These are phyloP conservation scores for Zoanthus sansibaricus DNA, from an alignment of 92 coral and sea anemone genomes.

Conservation along the genomic window DNA sequence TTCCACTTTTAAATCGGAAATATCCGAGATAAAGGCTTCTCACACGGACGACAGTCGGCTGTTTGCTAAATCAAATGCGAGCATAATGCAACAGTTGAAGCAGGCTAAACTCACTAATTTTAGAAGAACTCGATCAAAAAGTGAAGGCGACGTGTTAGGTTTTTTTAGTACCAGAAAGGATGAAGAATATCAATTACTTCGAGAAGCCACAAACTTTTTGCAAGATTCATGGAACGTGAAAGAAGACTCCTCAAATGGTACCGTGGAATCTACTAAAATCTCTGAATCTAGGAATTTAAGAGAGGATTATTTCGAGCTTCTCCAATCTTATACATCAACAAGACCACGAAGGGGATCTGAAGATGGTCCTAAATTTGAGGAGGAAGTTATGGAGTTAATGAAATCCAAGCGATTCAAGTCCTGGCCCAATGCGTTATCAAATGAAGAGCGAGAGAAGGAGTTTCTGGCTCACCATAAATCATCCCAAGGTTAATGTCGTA, in stretches of 20 bases:
- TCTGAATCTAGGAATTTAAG: background rate
- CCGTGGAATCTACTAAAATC: background rate
- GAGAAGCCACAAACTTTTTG: background rate
- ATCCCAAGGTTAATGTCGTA: conserved; percentile 4
- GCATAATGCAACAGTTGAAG: background rate
- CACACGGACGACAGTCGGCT: background rate
- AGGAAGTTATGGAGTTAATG: background rate
- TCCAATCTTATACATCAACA: background rate
- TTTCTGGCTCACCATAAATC: too few relatives aligned
- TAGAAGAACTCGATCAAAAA: conserved; percentile 5
- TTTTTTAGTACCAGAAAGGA: background rate
- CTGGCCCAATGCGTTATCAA: conserved; percentile 5
- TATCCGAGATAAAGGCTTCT: background rate
- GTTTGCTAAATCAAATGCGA: background rate
- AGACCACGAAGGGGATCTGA: conserved; percentile 15
- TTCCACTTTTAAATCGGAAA: background rate
- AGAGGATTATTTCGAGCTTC: background rate
- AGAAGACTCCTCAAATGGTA: background rate
- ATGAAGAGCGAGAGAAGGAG: background rate
- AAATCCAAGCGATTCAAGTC: conserved; percentile 12
- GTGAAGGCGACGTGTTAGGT: background rate
- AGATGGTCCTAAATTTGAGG: background rate
- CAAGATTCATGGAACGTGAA: background rate
- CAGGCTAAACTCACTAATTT: background rate
- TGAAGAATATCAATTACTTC: background rate